Base-by-base conservation (phyloP, 1,140 invertebrate species). In the Manduca sexta region DNA sequence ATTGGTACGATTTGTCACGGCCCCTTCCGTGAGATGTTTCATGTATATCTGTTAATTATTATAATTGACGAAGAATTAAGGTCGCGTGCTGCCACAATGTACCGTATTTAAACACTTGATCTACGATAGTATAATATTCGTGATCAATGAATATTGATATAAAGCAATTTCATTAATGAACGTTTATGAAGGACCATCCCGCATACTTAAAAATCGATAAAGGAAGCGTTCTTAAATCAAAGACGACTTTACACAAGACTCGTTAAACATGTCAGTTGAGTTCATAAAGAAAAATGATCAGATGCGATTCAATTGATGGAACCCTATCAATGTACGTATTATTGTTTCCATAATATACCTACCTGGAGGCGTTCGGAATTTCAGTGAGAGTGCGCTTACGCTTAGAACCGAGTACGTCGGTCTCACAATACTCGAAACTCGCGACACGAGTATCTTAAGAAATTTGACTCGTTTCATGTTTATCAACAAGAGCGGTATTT, bases 151-250 rank as follows among this genome's bases (percentile, higher is more conserved):
- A 60, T 56, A 55, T 64, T 60, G 51, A 67, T 57, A 53, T 50
- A n/a, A n/a, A 62, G 44, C 58, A 65, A 73, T 70, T 60, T 56
- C 44, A 57, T 64, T 74, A 68, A 74, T 71, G 58, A 67, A 49
- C 53, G 67, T 64, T 60, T 47, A 73, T 69, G 61, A 59, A 57
- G 54, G 43, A 48, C 49, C 59, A 52, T 60, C 61, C 52, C 44
- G 47, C 47, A 62, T 65, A 45, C 34, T 66, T 56, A 59, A 60
- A 68, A 60, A 63, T 60, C 52, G 43, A 65, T 67, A 71, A 64
- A 59, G 55, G 62, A 63, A 63, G 41, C 35, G 40, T 40, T 61
- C 43, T 46, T 48, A 56, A 56, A 40, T 45, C 35, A 29, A 53
- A 52, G 11, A 15, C 37, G 40, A 33, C 33, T 59, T 47, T 46